These are phyloP conservation scores for Bufotes viridis DNA, from an alignment of 2,797 vertebrate genomes.

Conservation along the genomic window DNA sequence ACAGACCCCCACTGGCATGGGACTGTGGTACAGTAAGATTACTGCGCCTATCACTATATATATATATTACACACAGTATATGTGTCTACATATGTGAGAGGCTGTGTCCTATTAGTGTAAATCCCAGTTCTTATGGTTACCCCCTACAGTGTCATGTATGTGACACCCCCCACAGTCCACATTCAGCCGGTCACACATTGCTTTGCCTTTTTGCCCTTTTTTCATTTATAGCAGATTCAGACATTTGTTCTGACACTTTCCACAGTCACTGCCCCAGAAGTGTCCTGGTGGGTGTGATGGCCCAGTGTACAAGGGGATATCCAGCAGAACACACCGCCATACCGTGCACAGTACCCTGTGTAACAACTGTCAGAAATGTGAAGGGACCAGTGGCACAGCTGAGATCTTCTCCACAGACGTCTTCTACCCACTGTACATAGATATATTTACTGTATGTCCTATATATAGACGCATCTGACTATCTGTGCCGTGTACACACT, in stretches of 20 bases:
- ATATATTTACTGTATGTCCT: neutral
- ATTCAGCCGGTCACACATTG: neutral
- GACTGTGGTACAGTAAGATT: too few species aligned
- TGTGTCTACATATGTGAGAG: too few species aligned
- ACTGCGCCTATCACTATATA: too few species aligned
- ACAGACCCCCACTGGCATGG: too few species aligned
- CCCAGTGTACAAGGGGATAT: neutral
- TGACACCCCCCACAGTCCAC: too few species aligned
- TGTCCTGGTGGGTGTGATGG: neutral
- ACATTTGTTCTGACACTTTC: neutral
- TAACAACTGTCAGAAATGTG: neutral
- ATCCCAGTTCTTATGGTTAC: too few species aligned
- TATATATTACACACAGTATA: too few species aligned
- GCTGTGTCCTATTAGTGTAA: too few species aligned
- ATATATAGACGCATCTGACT: neutral
- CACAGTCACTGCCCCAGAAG: neutral
- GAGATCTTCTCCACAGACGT: neutral
- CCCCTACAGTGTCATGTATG: too few species aligned
- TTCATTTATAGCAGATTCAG: neutral
- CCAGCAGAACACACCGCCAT: neutral
- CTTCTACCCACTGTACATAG: neutral
- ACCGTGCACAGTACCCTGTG: neutral
- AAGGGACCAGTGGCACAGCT: neutral
- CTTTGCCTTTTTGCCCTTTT: neutral
- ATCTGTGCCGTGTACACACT: too few species aligned